Percentiles rank a stretch among this genome's conserved stretches.
Conservation (phyloP, 1,140 invertebrate genomes). For the Mamestra configurata region DNA sequence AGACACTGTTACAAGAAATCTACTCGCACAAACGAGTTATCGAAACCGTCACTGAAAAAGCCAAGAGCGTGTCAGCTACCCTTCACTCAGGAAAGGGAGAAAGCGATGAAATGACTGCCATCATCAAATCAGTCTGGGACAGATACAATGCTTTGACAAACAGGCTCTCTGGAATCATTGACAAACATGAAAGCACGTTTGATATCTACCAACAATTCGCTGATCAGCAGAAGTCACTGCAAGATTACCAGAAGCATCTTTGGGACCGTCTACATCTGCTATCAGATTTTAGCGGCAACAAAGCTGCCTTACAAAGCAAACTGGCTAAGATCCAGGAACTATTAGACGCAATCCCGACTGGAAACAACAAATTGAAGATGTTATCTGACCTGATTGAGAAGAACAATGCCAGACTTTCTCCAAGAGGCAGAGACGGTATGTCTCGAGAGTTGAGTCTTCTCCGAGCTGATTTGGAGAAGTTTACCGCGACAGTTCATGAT, state of each 20-base stretch:
- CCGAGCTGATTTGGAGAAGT: constrained; percentile 94
- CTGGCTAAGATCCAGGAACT: constrained; percentile 93
- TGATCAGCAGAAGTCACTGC: constrained; percentile 94
- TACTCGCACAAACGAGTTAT: constrained; percentile 96
- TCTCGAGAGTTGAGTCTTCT: constrained; percentile 93
- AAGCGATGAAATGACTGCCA: constrained; percentile 90
- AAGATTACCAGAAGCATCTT: constrained; percentile 95
- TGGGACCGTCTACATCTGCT: constrained; percentile 94
- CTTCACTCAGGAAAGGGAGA: constrained; percentile 90
- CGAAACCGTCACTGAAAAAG: constrained; percentile 96
- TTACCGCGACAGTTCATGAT: constrained; percentile 92
- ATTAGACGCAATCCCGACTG: constrained; percentile 92
- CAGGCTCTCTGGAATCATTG: constrained; percentile 77
- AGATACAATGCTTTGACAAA: constrained; percentile 93
- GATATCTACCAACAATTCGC: constrained; percentile 95
- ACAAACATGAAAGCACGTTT: constrained; percentile 92
- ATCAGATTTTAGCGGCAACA: constrained; percentile 95
- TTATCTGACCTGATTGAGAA: constrained; percentile 91
- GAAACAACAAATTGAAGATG: constrained; percentile 91
- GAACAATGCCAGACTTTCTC: constrained; percentile 90
- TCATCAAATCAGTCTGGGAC: constrained; percentile 91
- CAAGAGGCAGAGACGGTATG: constrained; percentile 93
- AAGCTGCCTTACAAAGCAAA: constrained; percentile 92
- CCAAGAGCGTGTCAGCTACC: constrained; percentile 89
- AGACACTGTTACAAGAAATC: constrained; percentile 96